Conservation (phyloP, 2,113 vertebrate genomes). For the Etheostoma spectabile region DNA sequence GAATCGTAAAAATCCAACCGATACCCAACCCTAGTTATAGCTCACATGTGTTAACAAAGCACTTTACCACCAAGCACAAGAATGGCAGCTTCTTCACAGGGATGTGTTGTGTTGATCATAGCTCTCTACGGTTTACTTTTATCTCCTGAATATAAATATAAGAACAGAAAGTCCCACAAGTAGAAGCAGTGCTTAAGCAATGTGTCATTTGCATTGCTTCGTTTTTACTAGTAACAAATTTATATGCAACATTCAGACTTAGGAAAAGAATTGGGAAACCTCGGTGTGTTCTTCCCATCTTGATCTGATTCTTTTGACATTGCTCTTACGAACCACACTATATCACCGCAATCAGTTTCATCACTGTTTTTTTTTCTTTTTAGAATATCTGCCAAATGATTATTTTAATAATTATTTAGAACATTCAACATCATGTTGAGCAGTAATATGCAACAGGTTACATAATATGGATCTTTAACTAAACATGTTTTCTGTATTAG, state of each 20-base stretch:
- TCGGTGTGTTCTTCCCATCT: not conserved
- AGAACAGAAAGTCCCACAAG: conserved; percentile 9
- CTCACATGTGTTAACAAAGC: not conserved
- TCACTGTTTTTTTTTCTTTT: not conserved
- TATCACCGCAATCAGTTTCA: not conserved
- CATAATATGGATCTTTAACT: not conserved
- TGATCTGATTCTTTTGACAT: not conserved
- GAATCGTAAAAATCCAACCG: too few relatives aligned
- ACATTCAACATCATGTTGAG: not conserved
- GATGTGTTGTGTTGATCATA: not conserved
- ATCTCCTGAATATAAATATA: not conserved
- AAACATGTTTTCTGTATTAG: conserved; percentile 75
- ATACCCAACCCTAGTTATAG: not conserved
- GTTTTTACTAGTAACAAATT: not conserved
- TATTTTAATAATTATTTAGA: not conserved
- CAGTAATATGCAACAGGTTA: not conserved
- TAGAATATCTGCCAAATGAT: not conserved
- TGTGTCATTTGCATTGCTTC: not conserved
- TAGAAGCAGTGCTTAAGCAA: not conserved
- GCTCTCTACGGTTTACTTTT: not conserved
- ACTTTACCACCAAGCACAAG: not conserved
- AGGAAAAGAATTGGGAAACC: not conserved
- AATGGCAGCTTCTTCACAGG: not conserved
- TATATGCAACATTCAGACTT: not conserved
- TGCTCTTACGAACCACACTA: not conserved